These are phyloP conservation scores for Tachysurus fulvidraco DNA, from an alignment of 2,113 vertebrate genomes.

Conservation along the genomic window DNA sequence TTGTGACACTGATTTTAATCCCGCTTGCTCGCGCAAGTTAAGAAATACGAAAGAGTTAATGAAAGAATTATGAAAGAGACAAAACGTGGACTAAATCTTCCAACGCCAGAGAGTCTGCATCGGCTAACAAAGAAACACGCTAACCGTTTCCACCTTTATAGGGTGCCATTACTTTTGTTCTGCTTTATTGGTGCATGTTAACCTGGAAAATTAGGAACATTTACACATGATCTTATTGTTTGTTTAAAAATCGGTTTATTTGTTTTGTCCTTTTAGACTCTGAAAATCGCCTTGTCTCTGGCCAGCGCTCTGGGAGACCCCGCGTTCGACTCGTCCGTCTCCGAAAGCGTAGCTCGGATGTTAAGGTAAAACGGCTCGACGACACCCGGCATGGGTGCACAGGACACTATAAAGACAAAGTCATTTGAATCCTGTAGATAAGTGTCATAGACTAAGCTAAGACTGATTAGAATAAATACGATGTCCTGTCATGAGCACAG, in stretches of 20 bases:
- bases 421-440: no score
- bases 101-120: background rate
- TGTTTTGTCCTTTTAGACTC: slow-evolving; percentile 70
- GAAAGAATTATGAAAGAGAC: no score
- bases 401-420: background rate
- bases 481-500: background rate
- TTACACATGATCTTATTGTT: no score
- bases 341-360: slow-evolving; percentile 81
- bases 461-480: no score
- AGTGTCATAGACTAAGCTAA: no score
- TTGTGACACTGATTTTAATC: background rate
- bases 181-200: background rate
- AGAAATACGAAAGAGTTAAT: no score
- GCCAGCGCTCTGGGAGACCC: slow-evolving; percentile 89
- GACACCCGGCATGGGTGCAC: background rate
- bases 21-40: background rate
- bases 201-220: background rate
- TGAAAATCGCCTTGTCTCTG: slow-evolving; percentile 89
- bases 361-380: slow-evolving; percentile 74
- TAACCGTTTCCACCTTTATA: background rate
- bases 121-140: background rate
- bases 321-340: slow-evolving; percentile 77
- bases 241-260: background rate
- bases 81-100: no score
- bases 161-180: background rate